phyloP scores from a whole-genome alignment of 1,140 invertebrate species.

The Heliconius hewitsoni region DNA sequence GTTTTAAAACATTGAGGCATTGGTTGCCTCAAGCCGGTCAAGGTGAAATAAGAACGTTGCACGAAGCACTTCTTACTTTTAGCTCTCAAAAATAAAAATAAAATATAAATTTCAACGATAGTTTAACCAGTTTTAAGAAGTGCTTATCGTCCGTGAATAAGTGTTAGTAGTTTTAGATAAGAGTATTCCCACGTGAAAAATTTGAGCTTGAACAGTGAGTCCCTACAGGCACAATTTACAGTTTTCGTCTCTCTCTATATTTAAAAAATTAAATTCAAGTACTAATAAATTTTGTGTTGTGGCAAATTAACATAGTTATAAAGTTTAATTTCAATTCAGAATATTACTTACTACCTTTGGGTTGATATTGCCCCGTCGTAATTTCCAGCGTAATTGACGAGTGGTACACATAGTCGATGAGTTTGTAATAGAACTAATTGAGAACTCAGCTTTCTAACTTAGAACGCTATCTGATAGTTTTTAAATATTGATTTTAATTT shows the following conservation, averaged over 20 bases:
- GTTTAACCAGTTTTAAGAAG: not conserved
- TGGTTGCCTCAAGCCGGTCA: too few relatives aligned
- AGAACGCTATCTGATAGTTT: not conserved
- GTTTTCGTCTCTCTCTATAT: too few relatives aligned
- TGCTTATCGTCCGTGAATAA: not conserved
- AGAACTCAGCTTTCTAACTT: slow-evolving; percentile 9
- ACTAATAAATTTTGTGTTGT: too few relatives aligned
- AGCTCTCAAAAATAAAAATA: too few relatives aligned
- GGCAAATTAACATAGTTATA: too few relatives aligned
- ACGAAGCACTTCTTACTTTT: too few relatives aligned
- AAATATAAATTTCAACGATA: too few relatives aligned
- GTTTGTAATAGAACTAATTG: slow-evolving; percentile 33
- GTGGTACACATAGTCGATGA: slow-evolving; percentile 16
- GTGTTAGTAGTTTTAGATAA: not conserved
- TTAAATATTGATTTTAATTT: not conserved
- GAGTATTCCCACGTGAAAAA: not conserved
- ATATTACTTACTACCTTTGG: not conserved
- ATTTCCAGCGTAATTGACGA: slow-evolving; percentile 26
- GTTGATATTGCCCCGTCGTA: slow-evolving; percentile 22
- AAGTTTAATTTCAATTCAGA: not conserved
- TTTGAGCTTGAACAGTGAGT: not conserved
- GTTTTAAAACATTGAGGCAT: too few relatives aligned
- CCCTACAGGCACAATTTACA: not conserved
- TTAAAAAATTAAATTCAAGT: too few relatives aligned
- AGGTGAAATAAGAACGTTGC: too few relatives aligned